Base-by-base conservation (phyloP, 2,888 invertebrate genomes). In the Pterobdella sp. region DNA sequence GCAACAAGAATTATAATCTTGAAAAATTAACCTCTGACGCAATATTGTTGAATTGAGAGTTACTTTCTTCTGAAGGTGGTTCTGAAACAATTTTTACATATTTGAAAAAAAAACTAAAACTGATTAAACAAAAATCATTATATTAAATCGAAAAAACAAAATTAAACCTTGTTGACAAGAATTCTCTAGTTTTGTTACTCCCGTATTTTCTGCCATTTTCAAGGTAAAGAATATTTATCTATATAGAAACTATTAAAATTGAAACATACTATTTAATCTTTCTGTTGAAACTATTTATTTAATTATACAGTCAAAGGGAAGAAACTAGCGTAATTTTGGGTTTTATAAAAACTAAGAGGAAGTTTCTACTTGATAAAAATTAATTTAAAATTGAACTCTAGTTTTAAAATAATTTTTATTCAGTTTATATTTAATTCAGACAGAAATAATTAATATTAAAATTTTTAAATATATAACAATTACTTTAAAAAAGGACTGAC, bases 21-120 rank as follows among this genome's bases (percentile, higher is more conserved):
- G n/a, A n/a, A n/a, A n/a, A n/a, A n/a, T n/a, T n/a, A 4, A 56
- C 60, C 60, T 56, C 60, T 56, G 60, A 56, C 60, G 60, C 60
- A n/a, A 3, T 56, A n/a, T 56, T 56, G 60, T 56, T 56, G 14
- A 56, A 56, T 22, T 56, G 60, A 26, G 26, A 4, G n/a, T 56
- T 56, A 26, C n/a, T 56, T n/a, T n/a, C 60, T 56, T 56, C 60
- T 26, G 60, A 22, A 4, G n/a, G 3, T 56, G 7, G 4, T 56
- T 56, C 60, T 56, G n/a, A 56, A 22, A 26, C n/a, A 56, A 18
- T 56, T 56, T 56, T 3, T 26, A 56, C 14, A 56, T 3, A 26
- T 56, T 56, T 26, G 18, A 22, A 3, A 14, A 22, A 56, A 56
- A 56, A 42, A 22, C 7, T 14, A 14, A 42, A 42, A 42, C 7